A percentile compares a stretch with the other conserved stretches of the same genome.
These are phyloP conservation scores for Sisyra terminalis DNA, from an alignment of 2,888 invertebrate genomes.

Conservation along the genomic window DNA sequence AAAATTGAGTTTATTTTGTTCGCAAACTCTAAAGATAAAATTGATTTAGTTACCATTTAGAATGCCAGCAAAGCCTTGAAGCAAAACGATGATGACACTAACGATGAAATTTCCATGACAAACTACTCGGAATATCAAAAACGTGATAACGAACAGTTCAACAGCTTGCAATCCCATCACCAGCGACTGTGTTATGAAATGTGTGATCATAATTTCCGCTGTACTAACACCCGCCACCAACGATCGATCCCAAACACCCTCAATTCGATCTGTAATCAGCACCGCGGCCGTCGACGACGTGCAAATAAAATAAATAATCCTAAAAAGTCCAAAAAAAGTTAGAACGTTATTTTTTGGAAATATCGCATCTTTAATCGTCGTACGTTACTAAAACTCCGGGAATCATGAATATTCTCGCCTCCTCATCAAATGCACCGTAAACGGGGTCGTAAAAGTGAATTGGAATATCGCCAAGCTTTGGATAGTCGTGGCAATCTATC, in stretches of 20 bases:
- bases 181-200: constrained; percentile 55
- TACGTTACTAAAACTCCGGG: constrained; percentile 73
- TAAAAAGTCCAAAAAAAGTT: not conserved
- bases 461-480: constrained; percentile 39
- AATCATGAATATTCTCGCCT: constrained; percentile 65
- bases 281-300: constrained; percentile 61
- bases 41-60: constrained; percentile 40
- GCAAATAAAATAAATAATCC: constrained; percentile 5
- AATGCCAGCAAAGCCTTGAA: constrained; percentile 73
- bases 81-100: constrained; percentile 43
- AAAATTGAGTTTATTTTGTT: not conserved
- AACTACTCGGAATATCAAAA: constrained; percentile 41
- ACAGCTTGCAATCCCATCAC: constrained; percentile 56
- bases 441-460: constrained; percentile 52
- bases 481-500: constrained; percentile 41
- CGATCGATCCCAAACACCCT: constrained; percentile 77
- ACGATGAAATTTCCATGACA: constrained; percentile 41
- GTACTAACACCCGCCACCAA: constrained; percentile 72
- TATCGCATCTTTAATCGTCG: constrained; percentile 20
- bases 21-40: not conserved
- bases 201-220: constrained; percentile 64
- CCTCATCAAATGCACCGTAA: constrained; percentile 48
- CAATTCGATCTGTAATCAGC: constrained; percentile 62
- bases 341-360: not conserved
- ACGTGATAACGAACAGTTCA: constrained; percentile 42